Conservation (phyloP, 2,113 vertebrate species). For the Rostratula benghalensis region DNA sequence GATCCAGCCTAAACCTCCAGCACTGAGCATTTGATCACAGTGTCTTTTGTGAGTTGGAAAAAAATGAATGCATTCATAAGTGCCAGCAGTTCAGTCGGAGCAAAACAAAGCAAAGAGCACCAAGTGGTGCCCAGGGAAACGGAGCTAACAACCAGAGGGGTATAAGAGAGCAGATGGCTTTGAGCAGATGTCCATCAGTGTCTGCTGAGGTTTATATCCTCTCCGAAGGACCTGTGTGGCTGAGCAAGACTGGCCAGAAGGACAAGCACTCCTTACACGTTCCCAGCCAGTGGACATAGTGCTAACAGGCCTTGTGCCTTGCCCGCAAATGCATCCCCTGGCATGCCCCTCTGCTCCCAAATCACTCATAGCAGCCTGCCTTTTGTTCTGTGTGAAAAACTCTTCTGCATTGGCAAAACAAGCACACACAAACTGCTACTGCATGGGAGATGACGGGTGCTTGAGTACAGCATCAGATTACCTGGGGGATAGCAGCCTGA, state of each 20-base stretch:
- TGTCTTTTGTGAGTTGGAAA: not conserved
- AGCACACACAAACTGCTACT: not conserved
- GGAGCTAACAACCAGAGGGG: not conserved
- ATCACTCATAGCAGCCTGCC: not conserved
- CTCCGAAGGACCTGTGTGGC: not conserved
- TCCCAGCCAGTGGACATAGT: not conserved
- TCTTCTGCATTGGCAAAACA: not conserved
- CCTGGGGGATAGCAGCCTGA: not conserved
- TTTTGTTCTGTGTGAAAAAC: not conserved
- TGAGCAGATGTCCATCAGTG: not conserved
- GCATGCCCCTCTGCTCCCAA: not conserved
- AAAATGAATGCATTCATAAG: not conserved
- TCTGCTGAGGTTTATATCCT: not conserved
- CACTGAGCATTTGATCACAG: not conserved
- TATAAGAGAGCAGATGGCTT: constrained; percentile 5
- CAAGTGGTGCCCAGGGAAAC: not conserved
- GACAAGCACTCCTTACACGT: not conserved
- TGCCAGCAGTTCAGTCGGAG: not conserved
- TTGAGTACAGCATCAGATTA: not conserved
- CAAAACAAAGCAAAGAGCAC: not conserved
- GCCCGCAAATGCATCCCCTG: not conserved
- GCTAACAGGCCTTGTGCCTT: not conserved
- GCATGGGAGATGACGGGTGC: not conserved
- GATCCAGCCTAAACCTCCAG: not conserved
- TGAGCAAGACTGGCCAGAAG: not conserved